Evolutionary conservation across 2,888 invertebrate genomes (phyloP).

Genomic region (Cheilosia scutellata): DNA sequence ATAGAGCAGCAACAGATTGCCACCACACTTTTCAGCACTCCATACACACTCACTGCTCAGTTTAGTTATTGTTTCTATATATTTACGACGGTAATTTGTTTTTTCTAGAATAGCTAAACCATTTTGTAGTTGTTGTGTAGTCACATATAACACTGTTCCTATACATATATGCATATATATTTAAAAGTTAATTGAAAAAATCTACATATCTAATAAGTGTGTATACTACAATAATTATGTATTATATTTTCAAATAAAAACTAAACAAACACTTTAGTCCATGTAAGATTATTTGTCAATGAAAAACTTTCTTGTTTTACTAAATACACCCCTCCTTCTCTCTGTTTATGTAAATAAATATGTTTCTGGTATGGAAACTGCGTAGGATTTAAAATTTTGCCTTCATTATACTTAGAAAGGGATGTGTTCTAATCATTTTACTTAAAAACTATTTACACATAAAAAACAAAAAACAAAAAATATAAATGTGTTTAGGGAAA

Average conservation of each 20-base stretch:
- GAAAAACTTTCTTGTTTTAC: slow-evolving; percentile 33
- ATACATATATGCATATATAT: slow-evolving; percentile 17
- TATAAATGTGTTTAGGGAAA: slow-evolving; percentile 18
- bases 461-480: slow-evolving; percentile 23
- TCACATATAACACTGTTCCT: slow-evolving; percentile 53
- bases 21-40: slow-evolving; percentile 12
- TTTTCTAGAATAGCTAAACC: slow-evolving; percentile 53
- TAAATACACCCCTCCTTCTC: slow-evolving; percentile 24
- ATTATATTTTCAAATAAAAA: slow-evolving; percentile 18
- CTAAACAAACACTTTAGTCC: slow-evolving; percentile 41
- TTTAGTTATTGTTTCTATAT: slow-evolving; percentile 7
- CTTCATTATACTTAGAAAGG: not conserved
- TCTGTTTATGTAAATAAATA: slow-evolving; percentile 63
- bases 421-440: slow-evolving; percentile 32
- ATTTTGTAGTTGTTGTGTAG: slow-evolving; percentile 45
- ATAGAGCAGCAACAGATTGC: slow-evolving; percentile 62
- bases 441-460: slow-evolving; percentile 68
- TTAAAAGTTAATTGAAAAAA: slow-evolving; percentile 49
- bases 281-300: slow-evolving; percentile 39
- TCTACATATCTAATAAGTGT: slow-evolving; percentile 47
- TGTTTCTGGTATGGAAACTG: slow-evolving; percentile 25
- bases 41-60: slow-evolving; percentile 12
- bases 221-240: slow-evolving; percentile 52
- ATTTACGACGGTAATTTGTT: slow-evolving; percentile 23
- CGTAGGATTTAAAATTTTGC: slow-evolving; percentile 1